Base-by-base conservation (phyloP, 2,888 invertebrate genomes). In the Dione juno region DNA sequence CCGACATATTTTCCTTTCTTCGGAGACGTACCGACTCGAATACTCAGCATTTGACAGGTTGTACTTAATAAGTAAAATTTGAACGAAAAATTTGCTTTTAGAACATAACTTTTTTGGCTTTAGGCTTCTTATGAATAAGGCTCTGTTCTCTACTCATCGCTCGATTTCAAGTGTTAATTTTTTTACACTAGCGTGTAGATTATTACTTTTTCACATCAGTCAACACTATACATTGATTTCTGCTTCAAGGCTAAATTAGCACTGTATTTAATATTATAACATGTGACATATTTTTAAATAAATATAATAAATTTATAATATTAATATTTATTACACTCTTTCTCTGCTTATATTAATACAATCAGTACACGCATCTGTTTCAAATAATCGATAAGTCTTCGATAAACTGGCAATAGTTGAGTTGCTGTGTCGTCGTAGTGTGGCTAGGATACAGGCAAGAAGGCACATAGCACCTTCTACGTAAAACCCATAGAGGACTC, bases 381-480 rank as follows among this genome's bases (percentile, higher is more conserved):
- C 69, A 61, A 86, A 87, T 1, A 92, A 79, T 37, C 87, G 80
- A 68, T 89, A 88, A 48, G 81, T 84, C 11, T 83, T 77, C 0
- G 84, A 74, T 64, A 88, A 58, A 7, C 73, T 69, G 10, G 75
- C 73, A 16, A 85, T 58, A 0, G 81, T 73, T 0, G 77, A 71
- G 50, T 79, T 78, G 74, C 83, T 95, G 66, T 94, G 93, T 9
- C 94, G 93, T 70, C 95, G 94, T 37, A 95, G 79, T 1, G 95
- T 86, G 0, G 95, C 94, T 28, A 96, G 88, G 0, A 94, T 92
- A 43, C 94, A 92, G 0, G 95, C 94, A 0, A 95, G 92, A 53
- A 96, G 86, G 10, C 94, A 90, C 79, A 96, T 95, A 1, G 95
- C 96, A 54, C 95, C 94, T 79, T 96, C 96, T 70, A 96, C 90